phyloP scores from a whole-genome alignment of 2,888 invertebrate species.

The Aricia artaxerxes region DNA sequence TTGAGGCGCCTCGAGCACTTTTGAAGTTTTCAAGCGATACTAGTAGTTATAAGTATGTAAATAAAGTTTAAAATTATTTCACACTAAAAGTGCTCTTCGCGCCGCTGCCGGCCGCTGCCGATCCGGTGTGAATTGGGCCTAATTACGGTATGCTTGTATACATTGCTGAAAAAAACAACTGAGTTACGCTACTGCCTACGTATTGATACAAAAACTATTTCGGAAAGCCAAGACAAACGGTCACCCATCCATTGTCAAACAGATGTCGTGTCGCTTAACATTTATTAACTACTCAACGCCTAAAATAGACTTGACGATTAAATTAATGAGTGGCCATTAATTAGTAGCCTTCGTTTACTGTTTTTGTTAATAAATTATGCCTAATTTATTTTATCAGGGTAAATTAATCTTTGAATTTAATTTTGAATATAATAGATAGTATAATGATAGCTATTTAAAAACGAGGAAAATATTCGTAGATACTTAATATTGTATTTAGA shows the following conservation, averaged over 20 bases:
- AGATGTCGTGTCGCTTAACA: neutral
- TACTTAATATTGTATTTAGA: too few relatives aligned
- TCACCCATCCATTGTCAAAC: slow-evolving; percentile 4
- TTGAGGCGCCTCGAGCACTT: too few relatives aligned
- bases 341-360: slow-evolving; percentile 19
- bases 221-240: neutral
- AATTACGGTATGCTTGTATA: too few relatives aligned
- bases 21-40: too few relatives aligned
- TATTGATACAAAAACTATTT: neutral
- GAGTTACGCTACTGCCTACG: too few relatives aligned
- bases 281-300: slow-evolving; percentile 15
- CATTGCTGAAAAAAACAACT: too few relatives aligned
- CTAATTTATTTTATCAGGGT: neutral
- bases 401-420: slow-evolving; percentile 14
- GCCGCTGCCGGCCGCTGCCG: too few relatives aligned
- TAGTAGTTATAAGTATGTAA: too few relatives aligned
- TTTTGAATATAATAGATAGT: neutral
- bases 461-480: too few relatives aligned
- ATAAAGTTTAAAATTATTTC: too few relatives aligned
- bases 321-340: slow-evolving; percentile 7
- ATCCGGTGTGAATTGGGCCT: too few relatives aligned
- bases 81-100: too few relatives aligned
- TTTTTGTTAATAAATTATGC: slow-evolving; percentile 4
- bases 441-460: neutral
- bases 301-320: slow-evolving; percentile 25